Conservation (phyloP, 2,797 vertebrate genomes). For the Pipistrellus pipistrellus region DNA sequence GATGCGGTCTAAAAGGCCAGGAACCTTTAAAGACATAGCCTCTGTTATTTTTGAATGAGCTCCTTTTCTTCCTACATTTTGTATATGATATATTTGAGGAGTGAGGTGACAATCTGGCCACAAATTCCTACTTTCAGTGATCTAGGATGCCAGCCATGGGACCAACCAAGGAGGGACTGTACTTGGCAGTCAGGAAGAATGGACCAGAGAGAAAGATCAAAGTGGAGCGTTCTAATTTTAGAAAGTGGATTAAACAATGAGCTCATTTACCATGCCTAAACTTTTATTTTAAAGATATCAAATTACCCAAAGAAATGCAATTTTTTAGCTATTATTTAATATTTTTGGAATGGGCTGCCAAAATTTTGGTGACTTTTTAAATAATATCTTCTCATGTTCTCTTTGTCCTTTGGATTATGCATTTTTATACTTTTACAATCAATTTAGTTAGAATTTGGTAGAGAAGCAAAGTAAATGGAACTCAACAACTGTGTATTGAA, state of each 20-base stretch:
- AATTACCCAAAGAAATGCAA: neutral
- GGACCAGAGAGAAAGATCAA: neutral
- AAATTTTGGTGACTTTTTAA: neutral
- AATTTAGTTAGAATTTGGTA: neutral
- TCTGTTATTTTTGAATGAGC: neutral
- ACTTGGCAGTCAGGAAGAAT: neutral
- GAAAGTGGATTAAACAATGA: neutral
- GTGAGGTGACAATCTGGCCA: neutral
- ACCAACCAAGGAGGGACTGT: neutral
- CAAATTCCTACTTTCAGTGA: neutral
- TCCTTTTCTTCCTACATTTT: neutral
- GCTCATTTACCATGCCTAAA: neutral
- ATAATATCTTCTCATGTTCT: neutral
- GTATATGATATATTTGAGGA: neutral
- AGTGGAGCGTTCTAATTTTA: neutral
- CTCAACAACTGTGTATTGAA: neutral
- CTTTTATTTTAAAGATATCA: neutral
- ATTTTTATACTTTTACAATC: neutral
- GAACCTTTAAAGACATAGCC: neutral
- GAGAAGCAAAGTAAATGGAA: neutral
- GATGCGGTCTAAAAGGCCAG: neutral
- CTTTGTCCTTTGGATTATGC: neutral
- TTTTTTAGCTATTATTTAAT: conserved; percentile 1
- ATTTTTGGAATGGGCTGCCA: neutral
- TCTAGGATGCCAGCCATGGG: neutral